These are phyloP conservation scores for Neotoma lepida DNA, from an alignment of 2,113 vertebrate species.

Conservation along the genomic window DNA sequence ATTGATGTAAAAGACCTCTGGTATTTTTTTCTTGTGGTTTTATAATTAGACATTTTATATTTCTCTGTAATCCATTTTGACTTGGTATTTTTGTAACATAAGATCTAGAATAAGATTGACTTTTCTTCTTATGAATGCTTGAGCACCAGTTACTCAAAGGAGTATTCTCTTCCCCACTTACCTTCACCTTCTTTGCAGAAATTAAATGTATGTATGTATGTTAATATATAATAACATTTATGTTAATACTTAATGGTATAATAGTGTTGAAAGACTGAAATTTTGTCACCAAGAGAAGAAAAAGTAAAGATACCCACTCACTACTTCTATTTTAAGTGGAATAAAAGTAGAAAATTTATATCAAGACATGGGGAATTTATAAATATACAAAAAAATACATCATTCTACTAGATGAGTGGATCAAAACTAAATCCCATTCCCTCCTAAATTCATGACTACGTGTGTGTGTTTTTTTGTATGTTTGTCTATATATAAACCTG, in stretches of 20 bases:
- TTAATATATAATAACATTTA: too few relatives aligned
- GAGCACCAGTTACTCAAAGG: slow-evolving; percentile 2
- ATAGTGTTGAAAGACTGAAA: slow-evolving; percentile 38
- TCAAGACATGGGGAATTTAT: background rate
- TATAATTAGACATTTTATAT: background rate
- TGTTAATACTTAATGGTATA: slow-evolving; percentile 46
- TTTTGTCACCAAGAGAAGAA: background rate
- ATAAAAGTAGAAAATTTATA: slow-evolving; percentile 43
- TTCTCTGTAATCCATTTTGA: slow-evolving; percentile 26
- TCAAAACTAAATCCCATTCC: background rate
- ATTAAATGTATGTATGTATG: background rate
- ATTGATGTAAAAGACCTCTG: background rate
- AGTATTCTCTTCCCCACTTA: slow-evolving; percentile 9
- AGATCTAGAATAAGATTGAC: slow-evolving; percentile 39
- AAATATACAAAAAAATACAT: slow-evolving; percentile 26
- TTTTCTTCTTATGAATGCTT: slow-evolving; percentile 25
- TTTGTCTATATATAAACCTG: background rate
- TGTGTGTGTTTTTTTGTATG: background rate
- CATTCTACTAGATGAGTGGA: background rate
- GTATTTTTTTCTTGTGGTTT: background rate
- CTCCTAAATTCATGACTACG: background rate
- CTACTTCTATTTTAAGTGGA: background rate
- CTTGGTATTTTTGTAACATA: slow-evolving; percentile 46
- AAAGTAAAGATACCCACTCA: background rate
- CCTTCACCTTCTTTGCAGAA: slow-evolving; percentile 50